A percentile compares a stretch with the other conserved stretches of the same genome.
Conservation (phyloP, 1,140 invertebrate genomes). For the Latrodectus geometricus region DNA sequence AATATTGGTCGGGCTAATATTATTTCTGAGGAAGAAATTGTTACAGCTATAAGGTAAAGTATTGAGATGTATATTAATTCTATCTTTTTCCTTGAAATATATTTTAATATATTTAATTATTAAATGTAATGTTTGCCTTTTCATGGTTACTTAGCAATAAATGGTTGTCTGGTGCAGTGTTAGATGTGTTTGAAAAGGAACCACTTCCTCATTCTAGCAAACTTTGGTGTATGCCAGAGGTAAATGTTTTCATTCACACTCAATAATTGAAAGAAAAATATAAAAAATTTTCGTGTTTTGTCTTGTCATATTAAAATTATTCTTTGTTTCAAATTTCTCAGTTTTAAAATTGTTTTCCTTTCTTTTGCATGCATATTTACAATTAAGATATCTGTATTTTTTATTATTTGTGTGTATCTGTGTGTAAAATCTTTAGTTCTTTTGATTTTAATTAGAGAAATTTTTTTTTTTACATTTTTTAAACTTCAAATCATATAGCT, state of each 20-base stretch:
- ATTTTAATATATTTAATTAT: background rate
- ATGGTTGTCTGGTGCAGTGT: constrained; percentile 73
- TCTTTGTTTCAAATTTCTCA: too few species aligned
- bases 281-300: too few species aligned
- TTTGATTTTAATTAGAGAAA: too few species aligned
- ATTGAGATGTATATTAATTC: background rate
- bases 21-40: constrained; percentile 72
- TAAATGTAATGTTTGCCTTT: background rate
- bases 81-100: background rate
- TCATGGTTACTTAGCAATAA: constrained; percentile 63
- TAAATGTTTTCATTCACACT: constrained; percentile 31
- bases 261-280: too few species aligned
- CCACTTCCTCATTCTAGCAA: constrained; percentile 71
- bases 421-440: too few species aligned
- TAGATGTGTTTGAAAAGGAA: constrained; percentile 75
- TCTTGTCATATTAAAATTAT: too few species aligned
- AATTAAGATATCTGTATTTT: too few species aligned
- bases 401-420: too few species aligned
- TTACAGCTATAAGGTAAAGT: constrained; percentile 70
- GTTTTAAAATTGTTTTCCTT: background rate
- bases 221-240: constrained; percentile 73
- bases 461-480: too few species aligned
- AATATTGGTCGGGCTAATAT: constrained; percentile 75
- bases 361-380: background rate
- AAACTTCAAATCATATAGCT: too few species aligned